These are phyloP conservation scores for Benthosema pterotum DNA, from an alignment of 2,797 vertebrate species.

Conservation along the genomic window DNA sequence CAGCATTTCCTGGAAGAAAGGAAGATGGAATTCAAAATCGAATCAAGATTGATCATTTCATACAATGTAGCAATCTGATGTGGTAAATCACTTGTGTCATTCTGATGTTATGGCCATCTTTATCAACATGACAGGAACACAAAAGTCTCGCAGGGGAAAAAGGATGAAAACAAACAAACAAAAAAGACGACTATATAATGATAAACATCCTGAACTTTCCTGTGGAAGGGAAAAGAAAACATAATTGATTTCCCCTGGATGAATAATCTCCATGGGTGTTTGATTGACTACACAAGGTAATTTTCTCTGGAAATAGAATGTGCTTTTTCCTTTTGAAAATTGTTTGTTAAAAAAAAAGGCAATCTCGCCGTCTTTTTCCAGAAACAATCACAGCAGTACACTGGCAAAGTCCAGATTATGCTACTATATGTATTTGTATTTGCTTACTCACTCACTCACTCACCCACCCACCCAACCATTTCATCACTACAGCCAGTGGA, in stretches of 20 bases:
- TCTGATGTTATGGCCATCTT: no score
- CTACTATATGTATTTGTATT: constrained; percentile 8
- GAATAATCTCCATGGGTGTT: constrained; percentile 33
- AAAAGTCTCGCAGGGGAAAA: constrained; percentile 12
- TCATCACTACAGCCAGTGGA: not conserved
- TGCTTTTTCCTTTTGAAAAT: not conserved
- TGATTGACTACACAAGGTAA: constrained; percentile 31
- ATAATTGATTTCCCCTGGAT: constrained; percentile 2
- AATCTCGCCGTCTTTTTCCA: constrained; percentile 15
- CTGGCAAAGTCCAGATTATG: not conserved
- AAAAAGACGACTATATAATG: no score
- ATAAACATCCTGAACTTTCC: constrained; percentile 10
- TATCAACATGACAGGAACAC: constrained; percentile 2
- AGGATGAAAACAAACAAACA: constrained; percentile 10
- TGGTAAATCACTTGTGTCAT: no score
- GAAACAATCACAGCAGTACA: constrained; percentile 4
- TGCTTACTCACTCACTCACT: not conserved
- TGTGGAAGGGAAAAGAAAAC: constrained; percentile 15
- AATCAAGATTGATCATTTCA: not conserved
- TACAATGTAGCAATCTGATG: no score
- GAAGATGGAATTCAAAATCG: constrained; percentile 33
- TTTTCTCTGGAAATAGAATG: constrained; percentile 26
- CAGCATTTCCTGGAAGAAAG: constrained; percentile 43
- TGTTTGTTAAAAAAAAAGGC: constrained; percentile 3
- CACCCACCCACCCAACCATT: not conserved